phyloP scores from a whole-genome alignment of 2,113 vertebrate species.

The Callopanchax toddi region DNA sequence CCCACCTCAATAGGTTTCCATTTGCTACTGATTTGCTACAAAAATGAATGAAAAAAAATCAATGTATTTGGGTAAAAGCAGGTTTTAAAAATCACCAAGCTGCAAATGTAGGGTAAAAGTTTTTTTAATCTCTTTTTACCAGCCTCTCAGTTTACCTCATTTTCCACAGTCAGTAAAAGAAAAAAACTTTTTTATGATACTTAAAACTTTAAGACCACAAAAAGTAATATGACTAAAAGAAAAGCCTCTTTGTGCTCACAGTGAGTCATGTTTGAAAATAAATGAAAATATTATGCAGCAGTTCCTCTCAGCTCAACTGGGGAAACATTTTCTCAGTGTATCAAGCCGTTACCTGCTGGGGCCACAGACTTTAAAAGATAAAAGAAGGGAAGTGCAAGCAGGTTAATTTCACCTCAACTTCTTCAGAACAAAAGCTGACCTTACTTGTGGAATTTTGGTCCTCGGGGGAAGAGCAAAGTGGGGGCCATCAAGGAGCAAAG shows the following conservation, averaged over 20 bases:
- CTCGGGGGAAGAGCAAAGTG: constrained; percentile 50
- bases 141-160: constrained; percentile 44
- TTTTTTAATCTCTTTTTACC: constrained; percentile 42
- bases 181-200: constrained; percentile 36
- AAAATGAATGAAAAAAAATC: constrained; percentile 24
- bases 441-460: constrained; percentile 75
- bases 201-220: constrained; percentile 36
- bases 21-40: constrained; percentile 40
- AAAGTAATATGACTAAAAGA: constrained; percentile 57
- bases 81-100: constrained; percentile 32
- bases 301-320: background rate
- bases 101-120: constrained; percentile 24
- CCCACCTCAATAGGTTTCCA: constrained; percentile 77
- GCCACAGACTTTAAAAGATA: constrained; percentile 16
- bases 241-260: constrained; percentile 55
- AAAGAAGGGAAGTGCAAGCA: constrained; percentile 36
- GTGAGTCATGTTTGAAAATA: constrained; percentile 33
- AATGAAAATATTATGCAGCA: constrained; percentile 22
- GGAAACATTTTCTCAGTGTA: constrained; percentile 5
- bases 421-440: constrained; percentile 70
- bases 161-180: constrained; percentile 55
- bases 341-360: constrained; percentile 8
- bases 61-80: constrained; percentile 19
- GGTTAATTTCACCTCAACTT: constrained; percentile 59
- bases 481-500: constrained; percentile 73